A percentile compares a stretch with the other conserved stretches of the same genome.
phyloP scores from a whole-genome alignment of 1,140 invertebrate species.

The Euura saliciscinereae region DNA sequence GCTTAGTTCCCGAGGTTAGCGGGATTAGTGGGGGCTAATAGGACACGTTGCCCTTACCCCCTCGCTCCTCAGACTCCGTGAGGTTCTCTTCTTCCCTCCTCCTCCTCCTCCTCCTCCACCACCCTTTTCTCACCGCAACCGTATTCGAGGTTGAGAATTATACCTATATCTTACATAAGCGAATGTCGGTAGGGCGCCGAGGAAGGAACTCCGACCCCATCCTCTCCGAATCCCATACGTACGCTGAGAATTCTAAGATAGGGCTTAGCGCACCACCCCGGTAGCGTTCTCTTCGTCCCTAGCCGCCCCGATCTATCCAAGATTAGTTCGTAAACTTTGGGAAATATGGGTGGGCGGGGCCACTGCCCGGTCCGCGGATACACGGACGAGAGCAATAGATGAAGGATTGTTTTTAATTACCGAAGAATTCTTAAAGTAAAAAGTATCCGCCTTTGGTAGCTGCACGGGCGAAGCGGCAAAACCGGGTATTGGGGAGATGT shows the following conservation, averaged over 20 bases:
- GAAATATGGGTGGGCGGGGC: conserved; percentile 33
- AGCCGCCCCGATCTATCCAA: conserved; percentile 29
- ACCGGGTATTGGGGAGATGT: not conserved
- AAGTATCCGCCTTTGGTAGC: not conserved
- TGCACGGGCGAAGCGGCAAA: not conserved
- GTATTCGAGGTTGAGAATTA: conserved; percentile 10
- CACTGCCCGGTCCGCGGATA: too few species aligned
- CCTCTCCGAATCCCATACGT: not conserved
- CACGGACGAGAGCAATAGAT: conserved; percentile 25
- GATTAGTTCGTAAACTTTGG: conserved; percentile 46
- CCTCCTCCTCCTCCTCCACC: conserved; percentile 1
- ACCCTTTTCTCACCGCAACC: conserved; percentile 17
- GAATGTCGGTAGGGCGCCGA: not conserved
- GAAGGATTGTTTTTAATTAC: conserved; percentile 44
- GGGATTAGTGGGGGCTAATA: conserved; percentile 13
- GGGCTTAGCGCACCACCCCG: not conserved
- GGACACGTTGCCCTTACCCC: not conserved
- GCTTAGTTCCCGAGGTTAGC: conserved; percentile 13
- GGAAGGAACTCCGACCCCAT: not conserved
- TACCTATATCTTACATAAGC: not conserved
- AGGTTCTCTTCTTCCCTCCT: not conserved
- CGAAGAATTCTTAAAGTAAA: conserved; percentile 11
- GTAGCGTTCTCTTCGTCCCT: not conserved
- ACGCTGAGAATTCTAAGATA: not conserved
- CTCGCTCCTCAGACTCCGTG: not conserved